Percentiles rank a stretch among this genome's conserved stretches.
Evolutionary conservation across 1,140 invertebrate genomes (phyloP).

Genomic region (Liolophura sinensis): DNA sequence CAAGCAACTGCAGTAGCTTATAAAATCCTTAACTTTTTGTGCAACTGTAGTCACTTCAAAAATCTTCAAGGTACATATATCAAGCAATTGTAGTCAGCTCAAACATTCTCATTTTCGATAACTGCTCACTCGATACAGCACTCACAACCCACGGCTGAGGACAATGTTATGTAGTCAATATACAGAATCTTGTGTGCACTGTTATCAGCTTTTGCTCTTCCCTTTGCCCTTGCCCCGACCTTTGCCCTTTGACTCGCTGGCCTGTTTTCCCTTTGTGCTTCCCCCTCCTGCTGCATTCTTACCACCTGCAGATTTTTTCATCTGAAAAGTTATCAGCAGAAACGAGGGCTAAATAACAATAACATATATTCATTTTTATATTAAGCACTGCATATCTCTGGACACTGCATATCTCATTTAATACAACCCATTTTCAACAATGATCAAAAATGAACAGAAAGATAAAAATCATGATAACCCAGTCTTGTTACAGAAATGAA

Average conservation of each 20-base stretch:
- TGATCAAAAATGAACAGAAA: too few relatives aligned
- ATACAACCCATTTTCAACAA: background rate
- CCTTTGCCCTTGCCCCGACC: conserved; percentile 8
- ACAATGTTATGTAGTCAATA: too few relatives aligned
- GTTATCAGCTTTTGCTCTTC: background rate
- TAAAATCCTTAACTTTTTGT: too few relatives aligned
- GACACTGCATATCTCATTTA: background rate
- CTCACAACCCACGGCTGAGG: too few relatives aligned
- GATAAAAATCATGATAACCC: too few relatives aligned
- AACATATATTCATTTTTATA: background rate
- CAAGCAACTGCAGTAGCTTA: too few relatives aligned
- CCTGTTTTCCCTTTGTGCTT: conserved; percentile 16
- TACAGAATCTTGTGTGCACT: too few relatives aligned
- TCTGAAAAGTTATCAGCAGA: conserved; percentile 6
- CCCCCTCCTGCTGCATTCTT: background rate
- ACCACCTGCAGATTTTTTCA: conserved; percentile 11
- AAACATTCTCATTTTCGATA: too few relatives aligned
- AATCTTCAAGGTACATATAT: too few relatives aligned
- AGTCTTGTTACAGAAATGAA: background rate
- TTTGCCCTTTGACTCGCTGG: conserved; percentile 8
- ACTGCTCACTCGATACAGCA: too few relatives aligned
- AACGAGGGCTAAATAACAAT: background rate
- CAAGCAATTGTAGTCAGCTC: too few relatives aligned
- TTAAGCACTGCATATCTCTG: background rate
- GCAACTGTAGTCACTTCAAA: too few relatives aligned